These are phyloP conservation scores for Orcinus orca DNA, from an alignment of 2,113 vertebrate species.

Conservation along the genomic window DNA sequence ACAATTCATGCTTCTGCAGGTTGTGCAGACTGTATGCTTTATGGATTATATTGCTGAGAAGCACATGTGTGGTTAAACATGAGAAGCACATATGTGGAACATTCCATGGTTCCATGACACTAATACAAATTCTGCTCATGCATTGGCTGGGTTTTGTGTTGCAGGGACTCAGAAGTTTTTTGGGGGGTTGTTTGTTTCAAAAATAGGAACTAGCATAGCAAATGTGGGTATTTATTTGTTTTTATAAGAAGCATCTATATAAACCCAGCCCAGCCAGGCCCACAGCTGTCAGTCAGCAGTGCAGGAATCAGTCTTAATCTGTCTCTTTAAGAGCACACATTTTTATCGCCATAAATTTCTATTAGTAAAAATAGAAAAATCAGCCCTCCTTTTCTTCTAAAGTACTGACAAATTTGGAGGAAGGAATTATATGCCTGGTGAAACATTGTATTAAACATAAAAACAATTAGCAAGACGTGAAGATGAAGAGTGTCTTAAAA, in stretches of 20 bases:
- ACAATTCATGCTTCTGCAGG: background rate
- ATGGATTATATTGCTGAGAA: background rate
- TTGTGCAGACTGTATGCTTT: background rate
- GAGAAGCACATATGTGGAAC: background rate
- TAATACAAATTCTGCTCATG: background rate
- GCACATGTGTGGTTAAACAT: background rate
- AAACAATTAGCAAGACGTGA: slow-evolving; percentile 29
- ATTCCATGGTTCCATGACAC: background rate
- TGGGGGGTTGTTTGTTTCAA: background rate
- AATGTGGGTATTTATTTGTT: background rate
- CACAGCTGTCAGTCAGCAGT: background rate
- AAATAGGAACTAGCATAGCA: background rate
- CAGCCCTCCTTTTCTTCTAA: background rate
- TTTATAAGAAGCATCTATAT: background rate
- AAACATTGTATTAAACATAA: background rate
- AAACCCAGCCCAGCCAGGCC: background rate
- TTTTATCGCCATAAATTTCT: slow-evolving; percentile 24
- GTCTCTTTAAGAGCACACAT: background rate
- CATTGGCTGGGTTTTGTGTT: background rate
- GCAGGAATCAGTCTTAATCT: background rate
- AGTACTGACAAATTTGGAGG: background rate
- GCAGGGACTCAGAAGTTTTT: background rate
- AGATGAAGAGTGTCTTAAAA: slow-evolving; percentile 20
- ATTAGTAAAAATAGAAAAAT: slow-evolving; percentile 8
- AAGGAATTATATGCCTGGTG: background rate